Evolutionary conservation across 2,113 vertebrate genomes (phyloP).

Genomic region (Eleginops maclovinus): DNA sequence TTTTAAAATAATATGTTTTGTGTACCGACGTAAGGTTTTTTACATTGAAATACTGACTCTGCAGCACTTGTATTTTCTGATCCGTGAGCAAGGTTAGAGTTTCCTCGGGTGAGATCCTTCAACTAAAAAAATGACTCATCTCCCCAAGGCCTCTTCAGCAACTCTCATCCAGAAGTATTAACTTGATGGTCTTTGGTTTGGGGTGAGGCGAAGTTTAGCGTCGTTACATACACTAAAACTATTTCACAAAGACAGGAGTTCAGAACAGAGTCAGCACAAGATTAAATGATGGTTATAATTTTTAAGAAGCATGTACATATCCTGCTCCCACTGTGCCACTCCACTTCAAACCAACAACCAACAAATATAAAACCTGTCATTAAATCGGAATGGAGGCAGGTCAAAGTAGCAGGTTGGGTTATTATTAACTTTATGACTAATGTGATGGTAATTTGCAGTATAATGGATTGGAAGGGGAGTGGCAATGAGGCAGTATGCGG

Average conservation of each 20-base stretch:
- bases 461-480: constrained; percentile 15
- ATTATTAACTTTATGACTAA: constrained; percentile 8
- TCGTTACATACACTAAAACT: not conserved
- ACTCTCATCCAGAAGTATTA: not conserved
- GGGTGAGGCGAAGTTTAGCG: not conserved
- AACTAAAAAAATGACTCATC: not conserved
- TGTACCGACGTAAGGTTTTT: not conserved
- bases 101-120: not conserved
- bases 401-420: constrained; percentile 13
- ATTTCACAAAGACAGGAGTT: not conserved
- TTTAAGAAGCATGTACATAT: constrained; percentile 11
- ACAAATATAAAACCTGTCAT: constrained; percentile 8
- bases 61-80: not conserved
- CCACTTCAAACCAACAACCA: too few species aligned
- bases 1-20: not conserved
- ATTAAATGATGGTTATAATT: constrained; percentile 7
- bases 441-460: constrained; percentile 2
- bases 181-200: not conserved
- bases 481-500: not conserved
- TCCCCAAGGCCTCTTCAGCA: constrained; percentile 1
- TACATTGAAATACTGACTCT: not conserved
- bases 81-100: constrained; percentile 1
- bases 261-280: not conserved
- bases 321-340: not conserved
- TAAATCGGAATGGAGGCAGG: constrained; percentile 17